Evolutionary conservation across 2,113 vertebrate genomes (phyloP).

Genomic region (Tragelaphus scriptus): DNA sequence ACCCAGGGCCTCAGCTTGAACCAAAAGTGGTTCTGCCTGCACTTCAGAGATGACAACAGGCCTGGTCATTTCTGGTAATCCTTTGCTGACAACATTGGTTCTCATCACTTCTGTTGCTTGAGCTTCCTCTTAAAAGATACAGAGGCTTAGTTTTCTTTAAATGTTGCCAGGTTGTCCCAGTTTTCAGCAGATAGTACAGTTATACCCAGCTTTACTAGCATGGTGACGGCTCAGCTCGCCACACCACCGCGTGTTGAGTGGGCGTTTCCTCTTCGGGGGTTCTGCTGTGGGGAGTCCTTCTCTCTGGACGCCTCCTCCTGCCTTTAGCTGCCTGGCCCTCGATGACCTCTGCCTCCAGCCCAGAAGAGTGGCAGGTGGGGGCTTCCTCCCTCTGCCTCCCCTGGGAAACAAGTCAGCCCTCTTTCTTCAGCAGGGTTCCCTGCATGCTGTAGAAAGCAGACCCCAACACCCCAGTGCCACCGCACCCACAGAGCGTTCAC

Average conservation of each 20-base stretch:
- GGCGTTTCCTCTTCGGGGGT: not conserved
- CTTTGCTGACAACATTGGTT: not conserved
- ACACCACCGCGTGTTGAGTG: not conserved
- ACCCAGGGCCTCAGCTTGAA: not conserved
- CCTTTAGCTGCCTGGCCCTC: not conserved
- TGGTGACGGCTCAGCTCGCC: not conserved
- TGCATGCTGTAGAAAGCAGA: not conserved
- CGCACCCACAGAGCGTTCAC: fast-evolving
- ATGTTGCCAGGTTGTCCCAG: not conserved
- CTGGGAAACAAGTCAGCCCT: not conserved
- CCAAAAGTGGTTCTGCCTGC: not conserved
- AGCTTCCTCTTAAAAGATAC: not conserved
- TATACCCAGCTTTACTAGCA: not conserved
- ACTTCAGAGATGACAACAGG: not conserved
- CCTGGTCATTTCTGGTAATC: not conserved
- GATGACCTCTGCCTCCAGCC: not conserved
- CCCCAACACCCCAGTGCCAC: fast-evolving
- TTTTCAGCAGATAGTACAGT: not conserved
- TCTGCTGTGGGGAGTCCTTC: not conserved
- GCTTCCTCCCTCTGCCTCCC: not conserved
- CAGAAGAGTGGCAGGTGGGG: not conserved
- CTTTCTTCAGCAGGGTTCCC: not conserved
- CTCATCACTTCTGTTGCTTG: not conserved
- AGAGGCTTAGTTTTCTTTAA: not conserved
- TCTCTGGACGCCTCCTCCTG: not conserved